Base-by-base conservation (phyloP, 2,888 invertebrate species). In the Drosophila cracens region DNA sequence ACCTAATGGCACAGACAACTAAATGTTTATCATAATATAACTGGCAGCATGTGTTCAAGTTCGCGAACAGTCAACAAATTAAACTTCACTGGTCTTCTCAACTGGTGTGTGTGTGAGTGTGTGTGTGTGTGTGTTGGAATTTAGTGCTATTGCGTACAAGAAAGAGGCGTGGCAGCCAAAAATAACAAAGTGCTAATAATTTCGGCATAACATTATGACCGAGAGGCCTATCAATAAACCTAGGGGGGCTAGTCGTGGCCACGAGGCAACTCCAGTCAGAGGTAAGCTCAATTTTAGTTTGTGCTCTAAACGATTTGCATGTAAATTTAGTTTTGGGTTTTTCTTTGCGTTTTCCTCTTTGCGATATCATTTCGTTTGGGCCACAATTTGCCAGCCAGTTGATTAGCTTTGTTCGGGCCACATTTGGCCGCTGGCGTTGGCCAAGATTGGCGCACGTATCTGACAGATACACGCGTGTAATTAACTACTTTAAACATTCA, bases 171-270 rank as follows among this genome's bases (percentile, higher is more conserved):
- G 74, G 56, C 86, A 61, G 67, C 70, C 83, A 56, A 88, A 88
- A 76, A 83, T 85, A 85, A 85, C 81, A 85, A 85, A 85, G 85
- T 85, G 85, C 88, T 86, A 85, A 85, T 85, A 85, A 86, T 85
- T 85, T 85, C 70, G 79, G 79, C 56, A 62, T 70, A 81, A 81
- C 86, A 74, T 87, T 75, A 86, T 85, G 72, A 64, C 74, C 76
- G 66, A 61, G 65, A 40, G 65, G 70, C 61, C 74, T 49, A 77
- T 73, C 63, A 71, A 70, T 69, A 51, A 68, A 16, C 63, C 54
- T 21, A 54, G 54, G 58, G 61, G 38, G 43, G 57, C 48, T 53
- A 40, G 69, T 48, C 36, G 33, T 21, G 18, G 36, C 48, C 38
- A 34, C 25, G 38, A 29, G 53, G 48, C 53, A 36, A n/a, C 43